A percentile compares a stretch with the other conserved stretches of the same genome.
Evolutionary conservation across 1,140 invertebrate genomes (phyloP).

Genomic region (Caligus rogercresseyi): DNA sequence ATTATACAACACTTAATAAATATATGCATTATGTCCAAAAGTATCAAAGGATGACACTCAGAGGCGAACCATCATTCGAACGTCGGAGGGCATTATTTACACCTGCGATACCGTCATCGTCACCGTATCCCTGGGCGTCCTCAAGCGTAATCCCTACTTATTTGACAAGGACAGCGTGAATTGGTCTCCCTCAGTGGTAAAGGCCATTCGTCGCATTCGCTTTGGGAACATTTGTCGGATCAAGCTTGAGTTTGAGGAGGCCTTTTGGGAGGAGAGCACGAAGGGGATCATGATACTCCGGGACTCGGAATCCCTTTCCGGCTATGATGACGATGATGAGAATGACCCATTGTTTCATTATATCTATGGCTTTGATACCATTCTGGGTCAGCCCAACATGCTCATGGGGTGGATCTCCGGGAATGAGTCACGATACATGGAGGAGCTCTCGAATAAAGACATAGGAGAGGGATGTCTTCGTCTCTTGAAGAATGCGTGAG

Average conservation of each 20-base stretch:
- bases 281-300: not conserved
- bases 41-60: not conserved
- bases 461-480: not conserved
- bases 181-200: not conserved
- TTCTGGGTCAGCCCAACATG: not conserved
- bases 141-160: not conserved
- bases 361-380: not conserved
- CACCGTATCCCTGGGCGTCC: not conserved
- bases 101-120: not conserved
- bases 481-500: not conserved
- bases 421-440: not conserved
- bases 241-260: not conserved
- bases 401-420: not conserved
- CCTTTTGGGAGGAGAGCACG: not conserved
- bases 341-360: not conserved
- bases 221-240: not conserved
- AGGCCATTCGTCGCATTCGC: not conserved
- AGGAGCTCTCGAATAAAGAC: not conserved
- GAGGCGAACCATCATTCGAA: not conserved
- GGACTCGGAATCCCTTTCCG: not conserved
- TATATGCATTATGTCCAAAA: not conserved
- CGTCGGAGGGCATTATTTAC: not conserved
- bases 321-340: not conserved
- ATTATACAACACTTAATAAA: not conserved
- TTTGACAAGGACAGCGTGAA: not conserved